Evolutionary conservation across 2,113 vertebrate genomes (phyloP), one percentile per base, ranked within the genome.

Genomic region (Theristicus caerulescens): DNA sequence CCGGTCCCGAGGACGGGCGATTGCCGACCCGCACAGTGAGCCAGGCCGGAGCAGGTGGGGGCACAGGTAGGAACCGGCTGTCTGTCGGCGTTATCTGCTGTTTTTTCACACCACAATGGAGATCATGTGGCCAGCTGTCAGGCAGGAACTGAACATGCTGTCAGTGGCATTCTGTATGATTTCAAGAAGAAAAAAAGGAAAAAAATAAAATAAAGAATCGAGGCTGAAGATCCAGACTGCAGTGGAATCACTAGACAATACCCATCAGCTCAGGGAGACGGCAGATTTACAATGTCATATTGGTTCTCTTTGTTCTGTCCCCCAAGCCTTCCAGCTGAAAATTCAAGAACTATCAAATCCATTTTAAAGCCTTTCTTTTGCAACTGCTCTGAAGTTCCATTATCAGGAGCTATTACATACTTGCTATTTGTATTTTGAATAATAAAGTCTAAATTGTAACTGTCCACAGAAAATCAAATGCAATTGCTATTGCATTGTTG

Each of bases 381-480:
- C 40, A 90, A 2, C 19, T 2, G 1, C 78, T 38, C 87, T 57
- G 44, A 82, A 82, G 66, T 25, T 88, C 57, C 62, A 38, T 80
- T 88, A 49, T 82, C 58, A 89, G 36, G 49, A 76, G 66, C 58
- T 82, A 62, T 90, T 93, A 90, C 13, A 3, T 49, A 18, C 82
- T 94, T 82, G 44, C 57, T 73, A 77, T 84, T 94, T 80, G 44
- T 69, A 46, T 76, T 94, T 87, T 88, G 73, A 85, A 93, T 91
- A 79, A 84, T 52, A 17, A 94, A 92, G 9, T 29, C 87, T 51
- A 65, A 89, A 85, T 85, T 54, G 87, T 57, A 95, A 77, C 93
- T 57, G 34, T 77, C 86, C 82, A 32, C 25, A 85, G 62, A 65
- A 90, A 70, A 80, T 87, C 54, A 69, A 61, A 76, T 52, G 34